Evolutionary conservation across 2,797 vertebrate genomes (phyloP).

Genomic region (Enteromius anoplus): DNA sequence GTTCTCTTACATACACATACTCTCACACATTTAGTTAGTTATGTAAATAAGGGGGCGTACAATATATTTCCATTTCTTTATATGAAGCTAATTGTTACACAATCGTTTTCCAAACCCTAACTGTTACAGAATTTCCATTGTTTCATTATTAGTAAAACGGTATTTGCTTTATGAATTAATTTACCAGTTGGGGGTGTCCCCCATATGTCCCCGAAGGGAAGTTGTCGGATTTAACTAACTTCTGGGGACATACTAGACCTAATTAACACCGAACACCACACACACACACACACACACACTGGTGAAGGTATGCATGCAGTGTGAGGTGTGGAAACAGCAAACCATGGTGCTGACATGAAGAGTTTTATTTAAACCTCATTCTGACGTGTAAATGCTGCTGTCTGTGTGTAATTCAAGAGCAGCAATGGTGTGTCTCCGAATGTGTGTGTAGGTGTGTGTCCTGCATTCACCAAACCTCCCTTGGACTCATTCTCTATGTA

Average conservation of each 20-base stretch:
- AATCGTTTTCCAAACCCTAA: not conserved
- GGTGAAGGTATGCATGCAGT: conserved; percentile 6
- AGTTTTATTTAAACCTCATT: conserved; percentile 54
- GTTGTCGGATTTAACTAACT: not conserved
- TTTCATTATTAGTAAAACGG: too few relatives aligned
- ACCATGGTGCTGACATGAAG: conserved; percentile 47
- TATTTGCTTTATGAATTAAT: not conserved
- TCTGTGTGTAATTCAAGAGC: conserved; percentile 48
- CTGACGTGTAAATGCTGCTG: conserved; percentile 46
- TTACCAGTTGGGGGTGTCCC: not conserved
- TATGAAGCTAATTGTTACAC: too few relatives aligned
- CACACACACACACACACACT: conserved; percentile 14
- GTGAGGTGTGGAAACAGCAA: conserved; percentile 51
- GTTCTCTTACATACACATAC: not conserved
- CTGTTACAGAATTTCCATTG: not conserved
- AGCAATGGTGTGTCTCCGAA: not conserved
- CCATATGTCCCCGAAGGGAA: not conserved
- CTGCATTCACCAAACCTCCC: too few relatives aligned
- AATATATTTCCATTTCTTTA: not conserved
- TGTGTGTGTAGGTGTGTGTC: not conserved
- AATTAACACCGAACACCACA: conserved; percentile 16
- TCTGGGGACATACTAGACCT: not conserved
- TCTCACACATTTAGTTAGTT: not conserved
- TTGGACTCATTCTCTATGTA: too few relatives aligned
- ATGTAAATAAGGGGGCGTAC: conserved; percentile 3